phyloP scores from a whole-genome alignment of 2,888 invertebrate genomes.

The Athetis lepigone region DNA sequence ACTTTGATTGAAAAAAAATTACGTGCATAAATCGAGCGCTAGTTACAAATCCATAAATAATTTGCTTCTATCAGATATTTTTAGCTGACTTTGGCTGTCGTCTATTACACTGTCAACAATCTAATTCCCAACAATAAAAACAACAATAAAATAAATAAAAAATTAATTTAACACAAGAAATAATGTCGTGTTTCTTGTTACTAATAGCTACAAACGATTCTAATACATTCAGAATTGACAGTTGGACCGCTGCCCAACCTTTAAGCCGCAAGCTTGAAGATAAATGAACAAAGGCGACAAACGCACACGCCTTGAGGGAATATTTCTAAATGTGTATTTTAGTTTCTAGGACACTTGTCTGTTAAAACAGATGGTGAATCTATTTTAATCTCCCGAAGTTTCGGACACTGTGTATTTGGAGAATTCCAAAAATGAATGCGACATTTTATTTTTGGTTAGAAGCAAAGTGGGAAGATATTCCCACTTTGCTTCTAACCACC shows the following conservation, averaged over 20 bases:
- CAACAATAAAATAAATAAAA: conserved; percentile 29
- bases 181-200: conserved; percentile 13
- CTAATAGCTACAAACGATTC: conserved; percentile 44
- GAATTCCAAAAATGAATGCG: conserved; percentile 30
- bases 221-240: conserved; percentile 31
- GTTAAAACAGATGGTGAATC: conserved; percentile 53
- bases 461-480: conserved; percentile 3
- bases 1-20: too few relatives aligned
- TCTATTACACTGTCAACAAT: conserved; percentile 8
- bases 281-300: conserved; percentile 50
- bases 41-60: not conserved
- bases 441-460: conserved; percentile 11
- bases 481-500: too few relatives aligned
- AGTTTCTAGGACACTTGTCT: conserved; percentile 62
- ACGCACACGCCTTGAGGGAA: conserved; percentile 29
- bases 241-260: conserved; percentile 49
- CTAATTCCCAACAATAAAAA: conserved; percentile 10
- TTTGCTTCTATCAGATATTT: not conserved
- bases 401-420: conserved; percentile 39
- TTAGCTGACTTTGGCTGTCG: too few relatives aligned
- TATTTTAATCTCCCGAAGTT: conserved; percentile 48
- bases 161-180: conserved; percentile 7
- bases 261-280: conserved; percentile 39
- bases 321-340: conserved; percentile 58
- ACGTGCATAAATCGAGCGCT: too few relatives aligned